Evolutionary conservation across 2,888 invertebrate species (phyloP), one percentile per base, ranked within the genome.

Genomic region (Drosophila stalkeri): DNA sequence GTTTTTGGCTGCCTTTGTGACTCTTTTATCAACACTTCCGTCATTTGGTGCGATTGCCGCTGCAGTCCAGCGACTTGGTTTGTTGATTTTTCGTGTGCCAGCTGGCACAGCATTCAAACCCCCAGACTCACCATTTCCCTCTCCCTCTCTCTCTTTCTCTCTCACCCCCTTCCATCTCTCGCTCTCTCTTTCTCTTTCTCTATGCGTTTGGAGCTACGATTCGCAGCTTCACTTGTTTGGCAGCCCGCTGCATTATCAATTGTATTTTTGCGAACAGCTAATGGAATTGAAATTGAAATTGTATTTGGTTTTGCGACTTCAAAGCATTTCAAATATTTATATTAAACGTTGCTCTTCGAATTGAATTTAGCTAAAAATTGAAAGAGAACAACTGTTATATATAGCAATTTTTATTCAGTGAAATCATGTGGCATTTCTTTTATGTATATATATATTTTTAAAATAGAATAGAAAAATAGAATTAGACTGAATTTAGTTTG

Each of bases 1-100:
- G 18, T 51, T 65, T 66, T 56, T 46, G 56, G 46, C 43, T 85
- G 82, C 82, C 85, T 81, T 81, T 85, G 81, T 81, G 81, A 79
- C 85, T 82, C 82, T 76, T 81, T 85, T 82, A 85, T 81, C 85
- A 82, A 85, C 73, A 85, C 73, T 85, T 85, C 81, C 82, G 85
- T 82, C 82, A 81, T 81, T 81, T 77, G 71, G 65, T 74, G 65
- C 65, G 65, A 72, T 65, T 72, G 72, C 39, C 27, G 71, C 70
- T 61, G 44, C 60, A 72, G 74, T 74, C 74, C 68, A 73, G 68
- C 68, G 51, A 75, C 68, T 68, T 63, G 74, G 74, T 60, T 74
- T 77, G 77, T 77, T 77, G 76, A 77, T 77, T 77, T 77, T 77
- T 77, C 69, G 72, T 68, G 64, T 77, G 77, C 75, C 75, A 75